These are phyloP conservation scores for Prolemur simus DNA, from an alignment of 2,113 vertebrate genomes.

Conservation along the genomic window DNA sequence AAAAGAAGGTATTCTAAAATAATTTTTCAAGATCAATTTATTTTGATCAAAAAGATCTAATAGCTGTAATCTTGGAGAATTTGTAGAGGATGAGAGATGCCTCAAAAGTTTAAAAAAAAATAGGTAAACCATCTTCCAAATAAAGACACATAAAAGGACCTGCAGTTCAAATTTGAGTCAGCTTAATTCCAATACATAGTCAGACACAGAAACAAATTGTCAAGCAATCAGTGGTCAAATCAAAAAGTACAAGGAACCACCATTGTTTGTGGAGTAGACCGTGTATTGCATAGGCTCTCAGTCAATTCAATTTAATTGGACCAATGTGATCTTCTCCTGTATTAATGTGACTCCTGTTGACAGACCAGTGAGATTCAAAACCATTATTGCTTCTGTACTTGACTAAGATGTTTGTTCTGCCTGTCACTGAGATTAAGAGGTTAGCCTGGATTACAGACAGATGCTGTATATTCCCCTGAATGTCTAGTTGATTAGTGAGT, in stretches of 20 bases:
- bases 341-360: neutral
- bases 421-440: conserved; percentile 14
- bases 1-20: conserved; percentile 8
- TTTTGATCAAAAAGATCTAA: conserved; percentile 15
- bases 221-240: neutral
- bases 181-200: conserved; percentile 17
- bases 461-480: neutral
- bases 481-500: neutral
- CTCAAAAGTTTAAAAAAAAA: neutral
- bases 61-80: neutral
- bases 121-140: neutral
- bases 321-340: neutral
- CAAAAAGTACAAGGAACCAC: neutral
- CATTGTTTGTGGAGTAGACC: conserved; percentile 10
- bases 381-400: neutral
- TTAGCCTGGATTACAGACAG: neutral
- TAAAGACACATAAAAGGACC: neutral
- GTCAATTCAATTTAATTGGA: conserved; percentile 11
- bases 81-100: neutral
- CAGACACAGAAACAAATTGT: conserved; percentile 31
- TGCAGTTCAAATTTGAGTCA: neutral
- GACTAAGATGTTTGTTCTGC: neutral
- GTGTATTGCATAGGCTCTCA: neutral
- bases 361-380: neutral
- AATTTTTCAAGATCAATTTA: conserved; percentile 11